These are phyloP conservation scores for Trissolcus japonicus DNA, from an alignment of 2,888 invertebrate genomes.

Conservation along the genomic window DNA sequence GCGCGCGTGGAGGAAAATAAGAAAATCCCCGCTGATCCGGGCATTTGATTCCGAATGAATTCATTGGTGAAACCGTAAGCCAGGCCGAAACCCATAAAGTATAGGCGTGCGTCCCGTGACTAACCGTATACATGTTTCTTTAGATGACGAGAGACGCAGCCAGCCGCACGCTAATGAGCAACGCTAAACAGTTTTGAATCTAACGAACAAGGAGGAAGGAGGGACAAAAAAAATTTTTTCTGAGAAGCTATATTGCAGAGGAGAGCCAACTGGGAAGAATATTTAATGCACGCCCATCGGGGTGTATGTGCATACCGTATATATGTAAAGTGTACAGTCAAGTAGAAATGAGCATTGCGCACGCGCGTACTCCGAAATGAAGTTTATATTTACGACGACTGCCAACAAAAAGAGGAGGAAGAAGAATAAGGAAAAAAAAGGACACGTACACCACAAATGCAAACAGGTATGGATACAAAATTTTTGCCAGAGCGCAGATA, in stretches of 20 bases:
- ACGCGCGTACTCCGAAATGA: constrained; percentile 54
- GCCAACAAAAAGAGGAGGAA: constrained; percentile 44
- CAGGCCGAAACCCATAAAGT: constrained; percentile 24
- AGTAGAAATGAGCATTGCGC: constrained; percentile 45
- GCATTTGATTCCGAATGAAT: constrained; percentile 38
- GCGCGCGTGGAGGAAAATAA: constrained; percentile 15
- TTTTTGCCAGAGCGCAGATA: constrained; percentile 54
- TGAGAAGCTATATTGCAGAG: constrained; percentile 48
- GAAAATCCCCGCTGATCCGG: constrained; percentile 30
- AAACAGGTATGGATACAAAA: constrained; percentile 58
- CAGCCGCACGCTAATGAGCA: constrained; percentile 50
- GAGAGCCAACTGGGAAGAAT: constrained; percentile 43
- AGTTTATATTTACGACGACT: constrained; percentile 58
- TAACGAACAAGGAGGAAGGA: constrained; percentile 34
- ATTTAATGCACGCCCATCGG: constrained; percentile 32
- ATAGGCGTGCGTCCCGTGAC: neutral
- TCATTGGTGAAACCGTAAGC: constrained; percentile 42
- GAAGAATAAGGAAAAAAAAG: no score
- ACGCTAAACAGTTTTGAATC: constrained; percentile 54
- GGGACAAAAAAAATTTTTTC: constrained; percentile 29
- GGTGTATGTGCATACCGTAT: constrained; percentile 41
- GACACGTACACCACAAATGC: constrained; percentile 44
- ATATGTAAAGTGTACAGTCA: constrained; percentile 55
- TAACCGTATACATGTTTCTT: constrained; percentile 44
- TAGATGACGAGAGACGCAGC: constrained; percentile 49